Conservation (phyloP, 2,113 vertebrate species). For the Cyanoderma ruficeps region DNA sequence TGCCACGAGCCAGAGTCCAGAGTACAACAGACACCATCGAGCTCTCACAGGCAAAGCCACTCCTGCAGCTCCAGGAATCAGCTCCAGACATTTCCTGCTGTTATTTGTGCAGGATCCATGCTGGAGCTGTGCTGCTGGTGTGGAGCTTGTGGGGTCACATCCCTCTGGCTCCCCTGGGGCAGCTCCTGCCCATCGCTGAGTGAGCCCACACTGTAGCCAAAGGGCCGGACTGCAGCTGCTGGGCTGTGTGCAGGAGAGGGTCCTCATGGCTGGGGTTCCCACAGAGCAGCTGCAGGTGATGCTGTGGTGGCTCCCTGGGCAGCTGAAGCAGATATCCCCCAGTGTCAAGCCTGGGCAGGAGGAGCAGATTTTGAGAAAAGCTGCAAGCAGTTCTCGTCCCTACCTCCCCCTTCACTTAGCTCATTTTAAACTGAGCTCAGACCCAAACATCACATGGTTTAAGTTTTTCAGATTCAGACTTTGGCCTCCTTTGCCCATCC, state of each 20-base stretch:
- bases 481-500: neutral
- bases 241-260: neutral
- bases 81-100: neutral
- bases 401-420: neutral
- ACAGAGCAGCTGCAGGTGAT: rapidly evolving
- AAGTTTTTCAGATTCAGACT: neutral
- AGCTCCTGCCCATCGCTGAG: neutral
- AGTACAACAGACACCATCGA: rapidly evolving
- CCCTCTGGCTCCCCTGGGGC: neutral
- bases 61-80: neutral
- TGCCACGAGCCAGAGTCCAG: neutral
- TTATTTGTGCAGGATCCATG: neutral
- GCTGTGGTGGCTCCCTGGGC: neutral
- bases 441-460: neutral
- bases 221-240: rapidly evolving
- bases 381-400: neutral
- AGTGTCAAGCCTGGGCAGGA: neutral
- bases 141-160: neutral
- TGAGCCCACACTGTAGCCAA: rapidly evolving
- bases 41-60: neutral
- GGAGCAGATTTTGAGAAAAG: neutral
- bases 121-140: neutral
- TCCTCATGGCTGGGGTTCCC: neutral
- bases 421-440: neutral
- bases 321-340: neutral